Evolutionary conservation across 2,797 vertebrate genomes (phyloP), one percentile per base, ranked within the genome.

Genomic region (Taeniopygia guttata): DNA sequence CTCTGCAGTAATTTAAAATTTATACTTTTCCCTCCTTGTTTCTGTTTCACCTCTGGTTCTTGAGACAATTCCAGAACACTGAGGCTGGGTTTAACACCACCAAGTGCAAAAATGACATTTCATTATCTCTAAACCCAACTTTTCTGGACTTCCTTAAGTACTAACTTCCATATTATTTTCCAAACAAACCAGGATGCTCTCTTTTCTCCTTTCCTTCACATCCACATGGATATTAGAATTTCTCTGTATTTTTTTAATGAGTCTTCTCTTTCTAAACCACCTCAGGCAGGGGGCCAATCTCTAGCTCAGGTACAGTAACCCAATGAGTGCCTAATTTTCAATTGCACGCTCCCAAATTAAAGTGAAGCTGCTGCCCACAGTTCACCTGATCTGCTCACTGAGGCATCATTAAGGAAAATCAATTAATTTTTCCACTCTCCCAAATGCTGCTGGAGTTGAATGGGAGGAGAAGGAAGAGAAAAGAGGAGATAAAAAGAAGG

Each of bases 361-460:
- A 87, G 94, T 48, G 51, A 96, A 98, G 96, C 96, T 96, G 97
- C 94, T 96, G 76, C 66, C 96, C 94, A 81, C 86, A 82, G 89
- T 96, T 94, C 97, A 97, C 97, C 83, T 94, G 97, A 97, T 97
- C 96, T 78, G 42, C 84, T 96, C 87, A 16, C 90, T 16, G 60
- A 96, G 84, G 52, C 94, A 93, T 88, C 95, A 84, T 92, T 93
- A 96, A 77, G 96, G 97, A 98, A 98, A 98, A 97, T 94, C 97
- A 96, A 98, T 98, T 96, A 85, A 69, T 96, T 98, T 98, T 98
- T 98, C 97, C 97, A 94, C 95, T 96, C 96, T 97, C 95, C 78
- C 64, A 80, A 96, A 95, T 14, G 67, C 91, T 68, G 93, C 90
- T 72, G 90, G 67, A 83, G 86, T 86, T 97, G 96, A 97, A 97